Conservation (phyloP, 2,888 invertebrate species). For the Lutraria lutraria region DNA sequence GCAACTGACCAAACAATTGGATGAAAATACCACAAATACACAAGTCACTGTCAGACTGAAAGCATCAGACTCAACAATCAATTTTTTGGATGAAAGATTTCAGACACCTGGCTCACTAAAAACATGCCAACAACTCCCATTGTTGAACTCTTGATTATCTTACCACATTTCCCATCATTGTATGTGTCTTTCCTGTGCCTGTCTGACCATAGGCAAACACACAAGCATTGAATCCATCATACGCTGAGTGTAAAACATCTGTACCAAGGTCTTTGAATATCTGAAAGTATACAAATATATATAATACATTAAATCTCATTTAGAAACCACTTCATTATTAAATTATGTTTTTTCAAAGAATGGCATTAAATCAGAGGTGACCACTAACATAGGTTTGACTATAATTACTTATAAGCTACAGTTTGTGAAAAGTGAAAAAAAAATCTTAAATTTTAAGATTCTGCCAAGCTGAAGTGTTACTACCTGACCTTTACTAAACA, state of each 20-base stretch:
- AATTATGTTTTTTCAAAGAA: too few relatives aligned
- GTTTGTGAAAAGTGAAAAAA: too few relatives aligned
- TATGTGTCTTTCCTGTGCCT: conserved; percentile 95
- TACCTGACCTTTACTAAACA: too few relatives aligned
- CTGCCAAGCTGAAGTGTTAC: too few relatives aligned
- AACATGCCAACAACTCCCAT: not conserved
- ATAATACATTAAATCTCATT: too few relatives aligned
- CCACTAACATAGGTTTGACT: too few relatives aligned
- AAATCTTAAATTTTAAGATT: too few relatives aligned
- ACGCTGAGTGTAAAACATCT: conserved; percentile 90
- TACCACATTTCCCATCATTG: conserved; percentile 93
- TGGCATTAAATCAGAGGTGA: too few relatives aligned
- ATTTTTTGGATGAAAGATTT: not conserved
- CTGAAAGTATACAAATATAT: conserved; percentile 85
- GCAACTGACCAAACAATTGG: not conserved
- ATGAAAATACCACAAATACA: too few relatives aligned
- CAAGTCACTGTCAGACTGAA: not conserved
- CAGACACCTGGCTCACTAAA: not conserved
- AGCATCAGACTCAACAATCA: not conserved
- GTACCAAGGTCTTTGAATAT: conserved; percentile 91
- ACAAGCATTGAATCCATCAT: conserved; percentile 93
- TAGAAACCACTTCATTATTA: too few relatives aligned
- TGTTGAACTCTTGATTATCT: conserved; percentile 5
- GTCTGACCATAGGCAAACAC: conserved; percentile 97
- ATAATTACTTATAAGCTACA: too few relatives aligned